Evolutionary conservation across 92 coral and sea anemone genomes (phyloP).

Genomic region (Anthopleura xanthogrammica): DNA sequence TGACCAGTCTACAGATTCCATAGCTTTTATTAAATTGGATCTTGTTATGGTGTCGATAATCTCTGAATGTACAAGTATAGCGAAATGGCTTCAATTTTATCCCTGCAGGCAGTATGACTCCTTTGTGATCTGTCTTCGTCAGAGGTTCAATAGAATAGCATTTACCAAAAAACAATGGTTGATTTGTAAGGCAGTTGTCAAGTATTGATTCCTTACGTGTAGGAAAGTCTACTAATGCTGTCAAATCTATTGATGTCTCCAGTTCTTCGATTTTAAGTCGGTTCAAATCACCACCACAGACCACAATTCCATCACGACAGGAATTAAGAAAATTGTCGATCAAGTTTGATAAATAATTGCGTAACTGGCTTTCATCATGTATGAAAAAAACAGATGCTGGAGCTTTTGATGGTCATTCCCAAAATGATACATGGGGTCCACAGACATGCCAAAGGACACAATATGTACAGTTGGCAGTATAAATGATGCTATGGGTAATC

Average conservation of each 20-base stretch:
- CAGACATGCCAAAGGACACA: too few species aligned
- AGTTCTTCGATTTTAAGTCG: neutral
- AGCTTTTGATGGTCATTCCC: too few species aligned
- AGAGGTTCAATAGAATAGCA: constrained; percentile 19
- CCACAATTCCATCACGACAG: neutral
- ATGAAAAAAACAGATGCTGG: too few species aligned
- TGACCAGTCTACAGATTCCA: neutral
- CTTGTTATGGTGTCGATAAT: constrained; percentile 24
- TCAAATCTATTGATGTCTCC: neutral
- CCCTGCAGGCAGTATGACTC: constrained; percentile 21
- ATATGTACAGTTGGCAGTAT: too few species aligned
- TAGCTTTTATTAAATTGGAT: neutral
- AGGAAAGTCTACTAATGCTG: constrained; percentile 24
- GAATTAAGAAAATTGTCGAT: neutral
- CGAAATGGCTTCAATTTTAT: constrained; percentile 25
- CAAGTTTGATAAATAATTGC: neutral
- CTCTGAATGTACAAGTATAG: constrained; percentile 10
- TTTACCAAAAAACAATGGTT: constrained; percentile 20
- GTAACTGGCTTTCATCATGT: too few species aligned
- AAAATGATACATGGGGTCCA: too few species aligned
- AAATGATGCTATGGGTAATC: too few species aligned
- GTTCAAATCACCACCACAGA: neutral
- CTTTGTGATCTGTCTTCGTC: constrained; percentile 21
- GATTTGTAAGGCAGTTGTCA: constrained; percentile 30
- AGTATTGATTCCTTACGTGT: constrained; percentile 19